These are phyloP conservation scores for Pygoscelis adeliae DNA, from an alignment of 2,113 vertebrate species.

Conservation along the genomic window DNA sequence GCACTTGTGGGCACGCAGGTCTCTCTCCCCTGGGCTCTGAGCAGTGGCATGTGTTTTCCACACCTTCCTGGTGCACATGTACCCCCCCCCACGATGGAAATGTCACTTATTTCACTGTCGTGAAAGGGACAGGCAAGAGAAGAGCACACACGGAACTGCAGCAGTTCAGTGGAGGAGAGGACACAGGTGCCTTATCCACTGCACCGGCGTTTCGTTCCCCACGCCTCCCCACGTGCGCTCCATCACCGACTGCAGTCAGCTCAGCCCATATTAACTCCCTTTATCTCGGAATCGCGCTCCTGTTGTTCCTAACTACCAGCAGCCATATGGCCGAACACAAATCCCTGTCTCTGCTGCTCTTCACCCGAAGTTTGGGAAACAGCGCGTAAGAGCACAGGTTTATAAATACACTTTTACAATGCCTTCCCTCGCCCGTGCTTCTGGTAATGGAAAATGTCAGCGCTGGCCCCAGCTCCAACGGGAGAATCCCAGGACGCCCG, in stretches of 20 bases:
- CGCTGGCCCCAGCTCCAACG: neutral
- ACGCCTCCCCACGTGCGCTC: neutral
- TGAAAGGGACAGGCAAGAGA: neutral
- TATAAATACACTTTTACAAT: neutral
- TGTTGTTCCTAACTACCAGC: neutral
- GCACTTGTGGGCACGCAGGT: too few relatives aligned
- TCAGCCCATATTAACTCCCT: neutral
- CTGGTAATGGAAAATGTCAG: neutral
- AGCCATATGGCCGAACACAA: neutral
- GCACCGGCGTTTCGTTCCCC: neutral
- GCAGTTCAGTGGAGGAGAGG: neutral
- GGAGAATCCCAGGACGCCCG: neutral
- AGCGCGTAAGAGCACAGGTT: neutral
- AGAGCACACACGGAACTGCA: neutral
- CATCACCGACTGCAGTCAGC: neutral
- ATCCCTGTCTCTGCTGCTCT: neutral
- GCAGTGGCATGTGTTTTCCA: neutral
- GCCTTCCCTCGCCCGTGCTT: neutral
- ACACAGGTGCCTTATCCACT: too few relatives aligned
- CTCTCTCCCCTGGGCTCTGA: neutral
- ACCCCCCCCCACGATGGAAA: neutral
- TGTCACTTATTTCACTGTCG: neutral
- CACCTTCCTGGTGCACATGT: neutral
- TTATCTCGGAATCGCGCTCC: neutral
- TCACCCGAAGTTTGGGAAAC: neutral